Evolutionary conservation across 2,797 vertebrate species (phyloP), one percentile per base, ranked within the genome.

Genomic region (Mareca strepera): DNA sequence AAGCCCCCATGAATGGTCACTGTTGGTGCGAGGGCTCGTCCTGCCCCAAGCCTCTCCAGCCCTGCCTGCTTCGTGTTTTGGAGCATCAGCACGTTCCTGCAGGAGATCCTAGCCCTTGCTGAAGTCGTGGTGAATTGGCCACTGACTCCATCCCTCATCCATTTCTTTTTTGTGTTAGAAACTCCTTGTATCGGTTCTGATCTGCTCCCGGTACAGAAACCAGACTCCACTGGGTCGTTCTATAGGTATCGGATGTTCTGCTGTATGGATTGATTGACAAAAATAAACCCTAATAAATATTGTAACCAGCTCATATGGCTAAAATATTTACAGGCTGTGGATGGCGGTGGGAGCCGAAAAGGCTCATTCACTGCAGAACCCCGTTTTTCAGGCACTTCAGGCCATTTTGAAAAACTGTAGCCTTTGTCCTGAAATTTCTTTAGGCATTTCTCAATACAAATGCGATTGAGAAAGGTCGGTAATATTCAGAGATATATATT

Each of bases 21-120:
- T 16, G 0, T 2, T 0, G 0, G 2, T 44, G 48, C 41, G 44
- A 33, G 0, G 18, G 25, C 6, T 12, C 52, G 1, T 41, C 44
- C 75, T 91, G 68, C 56, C 60, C 59, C 1, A 1, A 8, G 29
- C 16, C 1, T 1, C 0, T 10, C 29, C 63, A 44, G 9, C 70
- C 44, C 48, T 52, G 52, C 59, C 80, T 15, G 17, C 77, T n/a
- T 17, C 3, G 23, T 28, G n/a, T 86, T 62, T 39, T 37, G 11
- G 31, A 28, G 53, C 92, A 44, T 12, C 92, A 63, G 20, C 87
- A 11, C 1, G 0, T 84, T 93, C 93, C 88, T 62, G 37, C 64
- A 82, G 88, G 44, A 55, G 18, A 58, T 55, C 56, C 84, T 84
- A 68, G 67, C 69, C 72, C 67, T 8, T 3, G 39, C 67, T 90